Conservation (phyloP, 2,113 vertebrate species). For the Sylvilagus bachmani region DNA sequence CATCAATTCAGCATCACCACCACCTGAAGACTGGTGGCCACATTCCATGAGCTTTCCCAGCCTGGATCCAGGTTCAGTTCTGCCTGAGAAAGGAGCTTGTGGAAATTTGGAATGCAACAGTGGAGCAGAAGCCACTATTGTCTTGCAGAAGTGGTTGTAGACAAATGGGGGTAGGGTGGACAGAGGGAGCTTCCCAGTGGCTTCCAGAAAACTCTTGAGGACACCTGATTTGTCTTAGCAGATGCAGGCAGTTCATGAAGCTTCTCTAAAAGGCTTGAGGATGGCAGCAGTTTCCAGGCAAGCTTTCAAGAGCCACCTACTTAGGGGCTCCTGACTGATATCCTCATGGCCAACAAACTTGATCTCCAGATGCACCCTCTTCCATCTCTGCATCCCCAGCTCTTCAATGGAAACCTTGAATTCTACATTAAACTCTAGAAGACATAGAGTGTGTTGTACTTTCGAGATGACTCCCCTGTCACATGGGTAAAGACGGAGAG, state of each 20-base stretch:
- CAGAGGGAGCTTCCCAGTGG: neutral
- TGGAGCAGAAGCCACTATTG: neutral
- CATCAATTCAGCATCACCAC: neutral
- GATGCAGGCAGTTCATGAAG: neutral
- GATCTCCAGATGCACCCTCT: neutral
- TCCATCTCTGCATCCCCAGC: neutral
- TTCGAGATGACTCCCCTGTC: neutral
- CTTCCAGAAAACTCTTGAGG: neutral
- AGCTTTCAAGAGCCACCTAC: neutral
- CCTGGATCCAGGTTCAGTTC: neutral
- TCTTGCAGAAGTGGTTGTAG: neutral
- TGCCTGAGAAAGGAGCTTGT: neutral
- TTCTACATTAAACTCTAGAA: neutral
- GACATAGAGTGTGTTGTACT: neutral
- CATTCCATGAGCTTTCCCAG: neutral
- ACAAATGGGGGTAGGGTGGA: neutral
- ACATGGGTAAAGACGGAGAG: neutral
- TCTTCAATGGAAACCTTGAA: neutral
- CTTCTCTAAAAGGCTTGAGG: neutral
- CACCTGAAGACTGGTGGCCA: neutral
- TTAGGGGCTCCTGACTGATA: neutral
- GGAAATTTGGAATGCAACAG: neutral
- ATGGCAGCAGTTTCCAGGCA: no score
- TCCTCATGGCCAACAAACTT: no score
- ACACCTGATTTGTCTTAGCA: neutral